A percentile compares a stretch with the other conserved stretches of the same genome.
Evolutionary conservation across 2,888 invertebrate genomes (phyloP).

Genomic region (Stenolophus ochropezus): DNA sequence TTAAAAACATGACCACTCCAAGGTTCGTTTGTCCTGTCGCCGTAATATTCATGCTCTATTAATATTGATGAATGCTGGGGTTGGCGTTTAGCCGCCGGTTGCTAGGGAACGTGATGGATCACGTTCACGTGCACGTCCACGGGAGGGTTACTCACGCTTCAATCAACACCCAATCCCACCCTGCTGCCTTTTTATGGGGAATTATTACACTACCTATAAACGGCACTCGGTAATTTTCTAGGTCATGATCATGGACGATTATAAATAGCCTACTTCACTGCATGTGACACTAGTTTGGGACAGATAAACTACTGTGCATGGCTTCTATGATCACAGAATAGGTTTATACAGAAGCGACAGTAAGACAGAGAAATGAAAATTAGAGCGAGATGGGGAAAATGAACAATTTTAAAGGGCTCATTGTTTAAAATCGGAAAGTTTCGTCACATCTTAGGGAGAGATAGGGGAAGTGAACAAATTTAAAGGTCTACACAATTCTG

Average conservation of each 20-base stretch:
- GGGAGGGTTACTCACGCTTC: neutral
- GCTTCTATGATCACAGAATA: too few relatives aligned
- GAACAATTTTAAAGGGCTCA: too few relatives aligned
- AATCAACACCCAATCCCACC: neutral
- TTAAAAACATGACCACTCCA: slow-evolving; percentile 42
- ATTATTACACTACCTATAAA: neutral
- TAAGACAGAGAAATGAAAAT: too few relatives aligned
- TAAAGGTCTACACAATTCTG: too few relatives aligned
- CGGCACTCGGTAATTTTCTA: neutral
- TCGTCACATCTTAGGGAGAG: too few relatives aligned
- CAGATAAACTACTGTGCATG: too few relatives aligned
- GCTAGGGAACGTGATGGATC: slow-evolving; percentile 13
- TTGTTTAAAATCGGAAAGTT: too few relatives aligned
- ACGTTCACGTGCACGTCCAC: slow-evolving; percentile 2
- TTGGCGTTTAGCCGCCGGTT: neutral
- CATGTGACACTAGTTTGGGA: too few relatives aligned
- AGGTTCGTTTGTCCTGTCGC: slow-evolving; percentile 37
- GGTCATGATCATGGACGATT: neutral
- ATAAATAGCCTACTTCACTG: neutral
- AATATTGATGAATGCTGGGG: slow-evolving; percentile 49
- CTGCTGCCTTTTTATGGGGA: neutral
- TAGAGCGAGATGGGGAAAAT: too few relatives aligned
- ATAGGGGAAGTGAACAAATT: too few relatives aligned
- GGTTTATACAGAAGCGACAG: too few relatives aligned
- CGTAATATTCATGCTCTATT: slow-evolving; percentile 56